Base-by-base conservation (phyloP, 1,140 invertebrate species). In the Pseudoatta argentina region DNA sequence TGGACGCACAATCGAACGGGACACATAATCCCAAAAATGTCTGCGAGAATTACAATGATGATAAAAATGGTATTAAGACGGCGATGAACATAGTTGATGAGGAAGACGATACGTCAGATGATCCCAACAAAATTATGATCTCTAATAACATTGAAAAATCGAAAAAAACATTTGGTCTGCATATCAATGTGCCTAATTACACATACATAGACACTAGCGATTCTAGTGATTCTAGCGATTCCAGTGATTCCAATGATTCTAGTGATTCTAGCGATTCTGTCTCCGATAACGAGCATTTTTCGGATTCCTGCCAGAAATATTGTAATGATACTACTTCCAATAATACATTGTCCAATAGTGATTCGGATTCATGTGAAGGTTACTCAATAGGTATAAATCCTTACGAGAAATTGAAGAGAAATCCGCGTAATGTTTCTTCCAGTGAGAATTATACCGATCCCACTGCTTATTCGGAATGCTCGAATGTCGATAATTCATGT, bases 321-420 rank as follows among this genome's bases (percentile, higher is more conserved):
- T n/a, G 48, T 16, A 77, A 72, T 18, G 81, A 73, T n/a, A 59
- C 59, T 7, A 88, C 34, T 0, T 57, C 86, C 7, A 86, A 88
- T 18, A 75, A 81, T 7, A 88, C 90, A 3, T 91, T 92, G 0
- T 90, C 89, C 1, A 92, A 91, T 27, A 91, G 87, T 7, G 91
- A 88, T 44, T 94, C 93, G 2, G 94, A 94, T 18, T 94, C 93
- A 3, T 94, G 94, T 55, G 34, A 94, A 7, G 93, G 91, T 1
- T 94, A 94, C 71, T 94, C 93, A 0, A 93, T 92, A 0, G 92
- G 93, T 3, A 44, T 92, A 3, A 94, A 93, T 77, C 83, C 89
- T 44, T 71, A 85, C 61, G 90, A 51, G 83, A 93, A 72, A 87
- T 10, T 16, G 0, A 77, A 87, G 2, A 88, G 21, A 16, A 24